Evolutionary conservation across 23 tunicate species (phyloP), one percentile per base, ranked within the genome.

Genomic region (Phallusia fumigata): DNA sequence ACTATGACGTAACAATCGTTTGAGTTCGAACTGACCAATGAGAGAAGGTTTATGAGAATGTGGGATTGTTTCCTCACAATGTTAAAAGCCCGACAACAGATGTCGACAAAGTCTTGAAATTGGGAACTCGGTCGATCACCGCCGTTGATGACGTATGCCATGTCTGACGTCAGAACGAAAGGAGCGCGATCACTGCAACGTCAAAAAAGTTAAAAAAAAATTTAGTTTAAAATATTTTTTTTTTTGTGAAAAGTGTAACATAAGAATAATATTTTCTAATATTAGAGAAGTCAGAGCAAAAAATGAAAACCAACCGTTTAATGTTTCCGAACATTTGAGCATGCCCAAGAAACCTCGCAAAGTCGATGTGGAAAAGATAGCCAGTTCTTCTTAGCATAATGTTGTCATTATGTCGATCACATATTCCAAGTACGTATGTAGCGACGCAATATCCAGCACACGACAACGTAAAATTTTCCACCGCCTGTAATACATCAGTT

Each of bases 131-230:
- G 91, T 65, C 92, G 84, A 64, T 92, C 99, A 16, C 99, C 99
- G 3, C 96, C 97, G 85, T 97, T 97, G 80, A 97, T 97, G 45
- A 97, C 99, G 82, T 88, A 92, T 30, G 97, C 99, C 99, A 97
- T 97, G 85, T 97, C 99, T 69, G 97, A 88, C 47, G 99, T 92
- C 75, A 97, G 87, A 30, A 97, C 99, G 80, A 97, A 97, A 1
- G 99, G 99, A 0, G 99, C 99, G 11, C 99, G 92, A 36, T 90
- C 95, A 44, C 95, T 90, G 81, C 19, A 77, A 80, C 15, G 10
- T 5, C 10, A 40, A 40, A 40, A 5, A 40, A 40, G n/a, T n/a
- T n/a, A n/a, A n/a, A n/a, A n/a, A n/a, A n/a, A n/a, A n/a, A n/a
- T n/a, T n/a, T n/a, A n/a, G n/a, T n/a, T n/a, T n/a, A n/a, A n/a